Evolutionary conservation across 1,140 invertebrate species (phyloP).

Genomic region (Pectinophora gossypiella): DNA sequence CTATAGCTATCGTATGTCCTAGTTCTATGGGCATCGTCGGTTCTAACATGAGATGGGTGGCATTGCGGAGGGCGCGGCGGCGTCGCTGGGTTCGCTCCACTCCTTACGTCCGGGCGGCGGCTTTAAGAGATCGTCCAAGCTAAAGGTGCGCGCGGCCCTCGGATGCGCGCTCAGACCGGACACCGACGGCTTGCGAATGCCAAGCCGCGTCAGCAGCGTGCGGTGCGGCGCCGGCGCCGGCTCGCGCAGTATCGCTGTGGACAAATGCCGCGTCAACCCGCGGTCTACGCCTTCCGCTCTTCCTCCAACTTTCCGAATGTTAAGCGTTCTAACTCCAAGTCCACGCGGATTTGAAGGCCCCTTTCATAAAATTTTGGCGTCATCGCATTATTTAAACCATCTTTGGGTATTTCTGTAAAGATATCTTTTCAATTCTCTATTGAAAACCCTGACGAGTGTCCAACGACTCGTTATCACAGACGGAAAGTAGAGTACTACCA

Average conservation of each 20-base stretch:
- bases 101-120: slow-evolving; percentile 83
- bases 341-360: neutral
- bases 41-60: no score
- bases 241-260: slow-evolving; percentile 35
- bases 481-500: neutral
- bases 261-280: slow-evolving; percentile 39
- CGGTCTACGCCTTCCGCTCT: slow-evolving; percentile 10
- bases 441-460: no score
- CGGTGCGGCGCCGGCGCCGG: slow-evolving; percentile 70
- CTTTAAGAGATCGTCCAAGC: slow-evolving; percentile 88
- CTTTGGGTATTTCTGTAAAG: no score
- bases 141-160: slow-evolving; percentile 83
- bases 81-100: slow-evolving; percentile 35
- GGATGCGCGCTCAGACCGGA: slow-evolving; percentile 81
- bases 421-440: no score
- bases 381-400: no score
- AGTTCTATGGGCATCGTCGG: neutral
- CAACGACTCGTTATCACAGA: neutral
- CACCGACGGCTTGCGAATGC: slow-evolving; percentile 87
- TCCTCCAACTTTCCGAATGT: neutral
- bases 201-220: slow-evolving; percentile 83
- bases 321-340: neutral
- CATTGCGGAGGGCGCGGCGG: slow-evolving; percentile 50
- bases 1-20: neutral
- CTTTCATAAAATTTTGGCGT: neutral